A percentile compares a stretch with the other conserved stretches of the same genome.
Evolutionary conservation across 2,113 vertebrate species (phyloP).

Genomic region (Otocyon megalotis): DNA sequence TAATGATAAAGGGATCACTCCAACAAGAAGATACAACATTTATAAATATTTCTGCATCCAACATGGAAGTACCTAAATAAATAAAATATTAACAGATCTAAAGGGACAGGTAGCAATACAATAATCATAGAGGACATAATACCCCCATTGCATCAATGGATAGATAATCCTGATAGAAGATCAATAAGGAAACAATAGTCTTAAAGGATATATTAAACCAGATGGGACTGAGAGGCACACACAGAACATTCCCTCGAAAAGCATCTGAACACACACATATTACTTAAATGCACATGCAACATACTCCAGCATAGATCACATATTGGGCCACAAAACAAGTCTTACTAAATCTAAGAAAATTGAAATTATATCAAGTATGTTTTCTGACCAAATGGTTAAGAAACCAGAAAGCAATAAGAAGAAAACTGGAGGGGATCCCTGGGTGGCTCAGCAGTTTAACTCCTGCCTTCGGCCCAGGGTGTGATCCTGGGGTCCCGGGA

Average conservation of each 20-base stretch:
- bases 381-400: background rate
- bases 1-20: background rate
- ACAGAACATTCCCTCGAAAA: background rate
- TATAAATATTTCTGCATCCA: background rate
- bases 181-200: background rate
- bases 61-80: background rate
- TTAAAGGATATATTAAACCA: background rate
- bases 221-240: background rate
- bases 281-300: background rate
- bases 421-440: background rate
- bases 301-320: background rate
- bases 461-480: no score
- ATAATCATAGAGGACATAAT: background rate
- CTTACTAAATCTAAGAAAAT: background rate
- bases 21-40: background rate
- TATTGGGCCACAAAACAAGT: background rate
- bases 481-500: no score
- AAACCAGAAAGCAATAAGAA: background rate
- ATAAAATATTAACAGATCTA: background rate
- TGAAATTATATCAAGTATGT: background rate
- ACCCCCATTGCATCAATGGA: background rate
- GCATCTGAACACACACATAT: background rate
- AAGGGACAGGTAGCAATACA: background rate
- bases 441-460: no score
- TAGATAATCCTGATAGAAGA: background rate